Percentiles rank a stretch among this genome's conserved stretches.
These are phyloP conservation scores for Oxyura jamaicensis DNA, from an alignment of 2,113 vertebrate species.

Conservation along the genomic window DNA sequence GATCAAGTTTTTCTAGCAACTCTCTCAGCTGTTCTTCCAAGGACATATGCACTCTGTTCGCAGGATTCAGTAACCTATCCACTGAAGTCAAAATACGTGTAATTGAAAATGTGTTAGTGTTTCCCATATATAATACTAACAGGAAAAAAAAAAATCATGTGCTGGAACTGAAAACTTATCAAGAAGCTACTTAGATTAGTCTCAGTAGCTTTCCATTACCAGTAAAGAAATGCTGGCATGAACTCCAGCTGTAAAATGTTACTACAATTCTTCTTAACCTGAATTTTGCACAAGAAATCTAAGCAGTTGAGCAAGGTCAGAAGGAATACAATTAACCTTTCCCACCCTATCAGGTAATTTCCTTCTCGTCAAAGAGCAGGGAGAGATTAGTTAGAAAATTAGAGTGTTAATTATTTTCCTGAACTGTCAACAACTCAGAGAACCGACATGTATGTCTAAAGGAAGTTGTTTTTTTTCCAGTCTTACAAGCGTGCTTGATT, in stretches of 20 bases:
- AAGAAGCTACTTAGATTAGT: neutral
- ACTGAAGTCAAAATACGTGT: constrained; percentile 78
- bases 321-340: neutral
- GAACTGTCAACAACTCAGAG: neutral
- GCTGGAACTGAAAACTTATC: neutral
- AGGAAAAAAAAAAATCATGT: neutral
- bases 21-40: constrained; percentile 91
- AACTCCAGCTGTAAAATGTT: neutral
- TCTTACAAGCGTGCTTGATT: accelerated
- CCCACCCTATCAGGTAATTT: accelerated
- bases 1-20: constrained; percentile 93
- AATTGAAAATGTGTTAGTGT: neutral
- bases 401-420: neutral
- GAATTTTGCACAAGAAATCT: neutral
- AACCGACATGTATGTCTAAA: neutral
- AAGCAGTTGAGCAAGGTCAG: neutral
- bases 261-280: neutral
- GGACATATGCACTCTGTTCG: constrained; percentile 85
- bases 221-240: neutral
- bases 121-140: neutral
- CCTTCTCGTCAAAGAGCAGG: neutral
- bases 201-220: neutral
- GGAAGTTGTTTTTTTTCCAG: neutral
- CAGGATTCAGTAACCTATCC: constrained; percentile 89
- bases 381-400: neutral